Base-by-base conservation (phyloP, 2,797 vertebrate genomes). In the Acrossocheilus fasciatus region DNA sequence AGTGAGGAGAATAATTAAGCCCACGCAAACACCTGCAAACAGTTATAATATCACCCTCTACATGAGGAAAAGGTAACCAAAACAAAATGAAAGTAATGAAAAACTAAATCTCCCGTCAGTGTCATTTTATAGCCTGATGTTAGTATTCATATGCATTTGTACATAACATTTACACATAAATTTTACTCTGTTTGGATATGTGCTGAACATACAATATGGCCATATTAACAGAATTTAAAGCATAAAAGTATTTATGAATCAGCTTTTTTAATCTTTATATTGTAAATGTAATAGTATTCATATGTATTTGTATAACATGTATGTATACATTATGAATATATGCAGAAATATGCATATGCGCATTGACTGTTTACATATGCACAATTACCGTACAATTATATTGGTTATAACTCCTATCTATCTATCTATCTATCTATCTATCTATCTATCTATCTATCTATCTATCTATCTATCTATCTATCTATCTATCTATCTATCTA, bases 1-100 rank as follows among this genome's bases (percentile, higher is more conserved):
- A 82, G 47, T 26, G 41, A 26, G 47, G 66, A 43, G 36, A 72
- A n/a, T 72, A 82, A 82, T 72, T 43, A 82, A 82, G 47, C 64
- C 80, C 47, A 69, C 47, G 52, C 34, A 57, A 82, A 82, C 68
- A 82, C 81, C 34, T 26, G 47, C 34, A 43, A 82, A 72, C 30
- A 39, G 36, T 43, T 39, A 82, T 30, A 43, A 20, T 18, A 72
- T 18, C 36, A 7, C n/a, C n/a, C 9, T 20, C 14, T 43, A n/a
- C 8, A 50, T 50, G 18, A 75, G 41, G 4, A 50, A 83, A 77
- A 52, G 6, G 73, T 18, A 6, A 39, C 18, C 17, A 30, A 76
- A 84, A n/a, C 10, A 41, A 23, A 47, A 4, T 10, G 15, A 68
- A 43, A 59, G 17, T 43, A 68, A 7, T 69, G 11, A 11, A 34